Evolutionary conservation across 2,888 invertebrate species (phyloP).

Genomic region (Acronicta alni): DNA sequence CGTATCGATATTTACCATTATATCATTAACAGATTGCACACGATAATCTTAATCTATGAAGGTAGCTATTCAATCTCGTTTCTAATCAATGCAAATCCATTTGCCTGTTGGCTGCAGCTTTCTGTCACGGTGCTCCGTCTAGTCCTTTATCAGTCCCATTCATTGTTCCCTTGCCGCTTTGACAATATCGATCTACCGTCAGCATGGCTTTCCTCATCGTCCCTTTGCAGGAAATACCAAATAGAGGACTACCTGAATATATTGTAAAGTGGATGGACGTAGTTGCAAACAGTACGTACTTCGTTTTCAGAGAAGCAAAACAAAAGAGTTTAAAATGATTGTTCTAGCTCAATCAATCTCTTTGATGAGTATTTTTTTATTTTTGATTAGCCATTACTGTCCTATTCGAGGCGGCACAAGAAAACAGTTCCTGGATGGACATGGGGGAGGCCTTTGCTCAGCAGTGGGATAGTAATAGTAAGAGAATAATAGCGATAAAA

Average conservation of each 20-base stretch:
- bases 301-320: no score
- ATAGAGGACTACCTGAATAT: neutral
- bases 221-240: slow-evolving; percentile 3
- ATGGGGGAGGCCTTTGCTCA: no score
- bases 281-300: no score
- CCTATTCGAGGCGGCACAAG: no score
- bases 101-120: slow-evolving; percentile 6
- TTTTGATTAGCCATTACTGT: no score
- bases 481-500: no score
- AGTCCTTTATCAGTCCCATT: slow-evolving; percentile 22
- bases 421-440: no score
- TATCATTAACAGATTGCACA: slow-evolving; percentile 3
- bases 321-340: neutral
- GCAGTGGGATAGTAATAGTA: no score
- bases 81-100: slow-evolving; percentile 22
- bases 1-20: slow-evolving; percentile 2
- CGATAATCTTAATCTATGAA: slow-evolving; percentile 9
- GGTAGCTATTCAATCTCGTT: slow-evolving; percentile 6
- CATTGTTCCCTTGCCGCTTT: slow-evolving; percentile 34
- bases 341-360: no score
- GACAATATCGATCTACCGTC: slow-evolving; percentile 23
- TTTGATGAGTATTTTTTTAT: no score
- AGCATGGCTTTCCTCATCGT: slow-evolving; percentile 6
- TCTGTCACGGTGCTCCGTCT: slow-evolving; percentile 2
- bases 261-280: neutral